Base-by-base conservation (phyloP, 1,140 invertebrate species). In the Lineus longissimus region DNA sequence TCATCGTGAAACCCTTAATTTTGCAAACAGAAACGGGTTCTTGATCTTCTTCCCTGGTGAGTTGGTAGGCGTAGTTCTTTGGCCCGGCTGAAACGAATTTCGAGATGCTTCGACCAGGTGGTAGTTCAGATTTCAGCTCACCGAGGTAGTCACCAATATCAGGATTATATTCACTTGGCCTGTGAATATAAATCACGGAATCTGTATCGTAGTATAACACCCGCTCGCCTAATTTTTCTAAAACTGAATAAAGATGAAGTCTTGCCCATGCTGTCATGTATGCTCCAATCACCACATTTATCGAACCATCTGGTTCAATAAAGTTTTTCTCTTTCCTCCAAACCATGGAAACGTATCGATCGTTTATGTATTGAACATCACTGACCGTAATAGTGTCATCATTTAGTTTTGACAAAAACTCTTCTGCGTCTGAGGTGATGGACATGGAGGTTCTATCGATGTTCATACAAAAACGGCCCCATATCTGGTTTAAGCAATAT, bases 121-220 rank as follows among this genome's bases (percentile, higher is more conserved):
- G 7, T 19, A 78, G 71, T 61, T 77, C 71, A 4, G 70, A 19
- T 19, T 19, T 77, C 63, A 76, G 55, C 19, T 78, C 74, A 0
- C 77, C 77, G 6, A 82, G 36, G 68, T 71, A 74, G 29, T 61
- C 56, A 22, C 76, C 76, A 51, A 19, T 11, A 64, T 64, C 1
- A 64, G 64, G 27, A 69, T 71, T 59, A 40, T 69, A 63, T 36
- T 68, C 51, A n/a, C 56, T 65, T 2, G 2, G 6, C 27, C 40
- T 66, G 11, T 64, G 55, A 1, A 71, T 27, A 57, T 73, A 80
- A 41, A 79, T 71, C 23, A 76, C 54, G 19, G 62, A 69, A 65
- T 83, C 82, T 2, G 81, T 84, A 63, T 83, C 82, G 29, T 68
- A 77, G 64, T 84, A 83, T 2, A 82, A 56, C 2, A 75, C 75